phyloP scores from a whole-genome alignment of 2,113 vertebrate genomes.

The Jacana jacana region DNA sequence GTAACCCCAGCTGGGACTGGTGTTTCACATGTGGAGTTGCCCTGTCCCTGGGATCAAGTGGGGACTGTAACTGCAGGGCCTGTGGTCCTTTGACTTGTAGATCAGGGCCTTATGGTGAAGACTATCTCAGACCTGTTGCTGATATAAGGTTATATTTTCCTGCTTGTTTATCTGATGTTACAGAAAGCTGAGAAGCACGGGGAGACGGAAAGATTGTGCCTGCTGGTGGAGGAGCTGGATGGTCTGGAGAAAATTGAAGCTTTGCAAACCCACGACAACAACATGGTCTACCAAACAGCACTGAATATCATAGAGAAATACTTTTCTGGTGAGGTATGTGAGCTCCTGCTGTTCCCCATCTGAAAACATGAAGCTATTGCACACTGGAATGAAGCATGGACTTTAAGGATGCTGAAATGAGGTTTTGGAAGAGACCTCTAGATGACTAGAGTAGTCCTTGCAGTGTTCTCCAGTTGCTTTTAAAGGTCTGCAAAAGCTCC shows the following conservation, averaged over 20 bases:
- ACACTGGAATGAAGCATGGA: background rate
- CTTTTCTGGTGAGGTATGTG: slow-evolving; percentile 80
- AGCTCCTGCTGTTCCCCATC: background rate
- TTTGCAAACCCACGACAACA: slow-evolving; percentile 86
- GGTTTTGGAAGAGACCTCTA: background rate
- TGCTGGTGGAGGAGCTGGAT: slow-evolving; percentile 83
- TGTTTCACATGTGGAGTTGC: fast-evolving
- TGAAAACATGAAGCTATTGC: background rate
- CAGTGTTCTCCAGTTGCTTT: background rate
- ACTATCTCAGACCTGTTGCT: background rate
- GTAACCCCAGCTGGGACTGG: background rate
- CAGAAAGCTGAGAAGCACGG: slow-evolving; percentile 83
- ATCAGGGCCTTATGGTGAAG: background rate
- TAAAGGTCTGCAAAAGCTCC: background rate
- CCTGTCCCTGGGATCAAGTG: background rate
- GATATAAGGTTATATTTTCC: background rate
- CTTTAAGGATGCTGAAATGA: background rate
- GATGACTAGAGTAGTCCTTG: background rate
- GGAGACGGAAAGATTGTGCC: slow-evolving; percentile 78
- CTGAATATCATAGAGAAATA: slow-evolving; percentile 83
- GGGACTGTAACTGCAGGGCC: background rate
- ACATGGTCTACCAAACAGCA: slow-evolving; percentile 77
- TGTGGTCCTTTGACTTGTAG: background rate
- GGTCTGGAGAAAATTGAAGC: slow-evolving; percentile 86
- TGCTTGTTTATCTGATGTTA: background rate